These are phyloP conservation scores for Liopterus haemorrhoidalis DNA, from an alignment of 2,888 invertebrate species.

Conservation along the genomic window DNA sequence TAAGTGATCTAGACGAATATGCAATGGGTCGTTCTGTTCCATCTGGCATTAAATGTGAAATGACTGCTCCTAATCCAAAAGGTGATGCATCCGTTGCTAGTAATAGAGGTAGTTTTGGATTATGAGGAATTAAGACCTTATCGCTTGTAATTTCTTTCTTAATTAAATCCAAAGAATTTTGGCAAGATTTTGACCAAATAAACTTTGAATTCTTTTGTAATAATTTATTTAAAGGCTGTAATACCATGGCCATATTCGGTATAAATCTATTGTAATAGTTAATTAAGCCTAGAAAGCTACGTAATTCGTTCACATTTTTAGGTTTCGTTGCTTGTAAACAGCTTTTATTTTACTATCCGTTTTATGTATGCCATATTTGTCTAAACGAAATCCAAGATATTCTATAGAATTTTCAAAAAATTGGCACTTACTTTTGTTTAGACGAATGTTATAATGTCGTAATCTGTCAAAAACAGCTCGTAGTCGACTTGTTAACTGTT, in stretches of 20 bases:
- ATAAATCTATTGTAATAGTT: slow-evolving; percentile 26
- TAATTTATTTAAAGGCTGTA: slow-evolving; percentile 12
- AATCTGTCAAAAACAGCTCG: slow-evolving; percentile 2
- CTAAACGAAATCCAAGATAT: slow-evolving; percentile 27
- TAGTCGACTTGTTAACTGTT: slow-evolving; percentile 3
- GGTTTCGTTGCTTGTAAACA: slow-evolving; percentile 20
- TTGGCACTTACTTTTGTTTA: slow-evolving; percentile 27
- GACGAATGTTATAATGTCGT: slow-evolving; percentile 19
- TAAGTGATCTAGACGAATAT: slow-evolving; percentile 23
- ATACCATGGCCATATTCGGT: slow-evolving; percentile 13
- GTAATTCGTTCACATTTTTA: slow-evolving; percentile 22
- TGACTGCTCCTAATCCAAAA: slow-evolving; percentile 27
- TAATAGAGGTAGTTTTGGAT: slow-evolving; percentile 30
- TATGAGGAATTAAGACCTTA: slow-evolving; percentile 31
- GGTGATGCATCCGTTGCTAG: slow-evolving; percentile 39
- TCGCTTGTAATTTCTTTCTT: slow-evolving; percentile 30
- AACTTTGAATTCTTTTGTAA: slow-evolving; percentile 18
- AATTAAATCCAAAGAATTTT: slow-evolving; percentile 19
- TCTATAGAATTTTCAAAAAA: slow-evolving; percentile 25
- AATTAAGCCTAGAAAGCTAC: slow-evolving; percentile 26
- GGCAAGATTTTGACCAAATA: slow-evolving; percentile 24
- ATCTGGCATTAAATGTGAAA: slow-evolving; percentile 32
- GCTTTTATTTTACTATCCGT: slow-evolving; percentile 22
- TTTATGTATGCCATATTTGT: slow-evolving; percentile 16
- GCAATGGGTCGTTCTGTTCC: slow-evolving; percentile 39